A percentile compares a stretch with the other conserved stretches of the same genome.
phyloP scores from a whole-genome alignment of 2,113 vertebrate species.

The Rhagologus leucostigma region DNA sequence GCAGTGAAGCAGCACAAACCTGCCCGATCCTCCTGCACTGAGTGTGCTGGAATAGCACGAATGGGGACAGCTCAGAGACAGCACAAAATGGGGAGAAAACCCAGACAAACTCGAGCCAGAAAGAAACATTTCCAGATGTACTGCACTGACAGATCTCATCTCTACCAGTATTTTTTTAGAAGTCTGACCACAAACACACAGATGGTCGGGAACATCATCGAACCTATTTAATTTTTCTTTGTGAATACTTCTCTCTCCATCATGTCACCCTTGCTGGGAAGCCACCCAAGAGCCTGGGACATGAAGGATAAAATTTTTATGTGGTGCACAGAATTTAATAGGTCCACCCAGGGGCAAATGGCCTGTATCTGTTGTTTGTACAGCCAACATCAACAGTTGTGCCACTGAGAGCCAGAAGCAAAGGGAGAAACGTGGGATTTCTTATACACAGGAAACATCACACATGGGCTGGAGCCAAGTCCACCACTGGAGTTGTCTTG shows the following conservation, averaged over 20 bases:
- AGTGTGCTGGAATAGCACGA: not conserved
- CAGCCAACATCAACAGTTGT: fast-evolving
- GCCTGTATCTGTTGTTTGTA: not conserved
- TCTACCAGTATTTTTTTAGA: not conserved
- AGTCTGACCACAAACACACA: slow-evolving; percentile 13
- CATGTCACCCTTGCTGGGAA: not conserved
- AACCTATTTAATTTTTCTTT: not conserved
- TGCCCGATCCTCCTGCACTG: not conserved
- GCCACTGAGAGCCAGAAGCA: not conserved
- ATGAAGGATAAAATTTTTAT: not conserved
- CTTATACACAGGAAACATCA: not conserved
- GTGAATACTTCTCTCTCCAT: not conserved
- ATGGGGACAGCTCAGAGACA: not conserved
- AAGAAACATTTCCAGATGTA: slow-evolving; percentile 37
- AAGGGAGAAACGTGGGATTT: not conserved
- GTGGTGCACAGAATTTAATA: not conserved
- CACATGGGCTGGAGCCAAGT: not conserved
- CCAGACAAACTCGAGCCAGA: not conserved
- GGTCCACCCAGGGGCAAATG: not conserved
- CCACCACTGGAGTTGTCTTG: not conserved
- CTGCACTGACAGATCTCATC: not conserved
- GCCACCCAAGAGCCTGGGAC: not conserved
- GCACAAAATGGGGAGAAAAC: slow-evolving; percentile 2
- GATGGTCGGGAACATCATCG: not conserved
- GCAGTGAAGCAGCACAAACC: slow-evolving; percentile 17